A percentile compares a stretch with the other conserved stretches of the same genome.
phyloP scores from a whole-genome alignment of 2,797 vertebrate genomes.

The Kryptopterus vitreolus region DNA sequence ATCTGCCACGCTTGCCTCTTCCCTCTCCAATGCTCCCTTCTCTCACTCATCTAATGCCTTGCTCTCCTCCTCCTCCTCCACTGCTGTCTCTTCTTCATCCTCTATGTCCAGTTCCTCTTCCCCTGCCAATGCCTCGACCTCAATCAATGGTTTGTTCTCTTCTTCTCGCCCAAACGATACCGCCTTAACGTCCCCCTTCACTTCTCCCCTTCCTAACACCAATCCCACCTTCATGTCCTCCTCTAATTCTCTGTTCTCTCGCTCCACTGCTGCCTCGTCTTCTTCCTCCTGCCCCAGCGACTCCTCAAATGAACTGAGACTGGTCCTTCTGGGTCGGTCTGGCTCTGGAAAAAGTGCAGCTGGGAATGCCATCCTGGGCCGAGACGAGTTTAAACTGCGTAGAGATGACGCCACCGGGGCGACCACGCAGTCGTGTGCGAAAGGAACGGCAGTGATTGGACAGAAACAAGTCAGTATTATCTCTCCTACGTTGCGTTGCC shows the following conservation, averaged over 20 bases:
- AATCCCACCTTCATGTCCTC: not conserved
- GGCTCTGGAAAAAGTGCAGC: constrained; percentile 73
- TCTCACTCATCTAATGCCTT: not conserved
- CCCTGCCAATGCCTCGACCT: not conserved
- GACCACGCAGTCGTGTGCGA: constrained; percentile 66
- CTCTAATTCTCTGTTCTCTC: not conserved
- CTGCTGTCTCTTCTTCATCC: not conserved
- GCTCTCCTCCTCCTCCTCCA: not conserved
- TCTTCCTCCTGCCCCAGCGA: not conserved
- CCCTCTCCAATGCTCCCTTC: not conserved
- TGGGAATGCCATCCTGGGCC: constrained; percentile 71
- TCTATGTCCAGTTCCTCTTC: constrained; percentile 14
- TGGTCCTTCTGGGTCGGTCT: constrained; percentile 72
- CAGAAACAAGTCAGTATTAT: constrained; percentile 62
- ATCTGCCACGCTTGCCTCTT: not conserved
- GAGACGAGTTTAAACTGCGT: constrained; percentile 60
- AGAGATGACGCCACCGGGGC: constrained; percentile 49
- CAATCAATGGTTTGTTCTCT: not conserved
- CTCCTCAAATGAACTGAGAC: constrained; percentile 62
- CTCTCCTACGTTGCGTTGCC: not conserved
- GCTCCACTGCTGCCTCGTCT: constrained; percentile 21
- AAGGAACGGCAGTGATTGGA: constrained; percentile 63
- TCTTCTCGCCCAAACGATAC: not conserved
- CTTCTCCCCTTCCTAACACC: not conserved
- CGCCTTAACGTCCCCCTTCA: not conserved